Evolutionary conservation across 1,140 invertebrate genomes (phyloP).

Genomic region (Dendroctonus valens): DNA sequence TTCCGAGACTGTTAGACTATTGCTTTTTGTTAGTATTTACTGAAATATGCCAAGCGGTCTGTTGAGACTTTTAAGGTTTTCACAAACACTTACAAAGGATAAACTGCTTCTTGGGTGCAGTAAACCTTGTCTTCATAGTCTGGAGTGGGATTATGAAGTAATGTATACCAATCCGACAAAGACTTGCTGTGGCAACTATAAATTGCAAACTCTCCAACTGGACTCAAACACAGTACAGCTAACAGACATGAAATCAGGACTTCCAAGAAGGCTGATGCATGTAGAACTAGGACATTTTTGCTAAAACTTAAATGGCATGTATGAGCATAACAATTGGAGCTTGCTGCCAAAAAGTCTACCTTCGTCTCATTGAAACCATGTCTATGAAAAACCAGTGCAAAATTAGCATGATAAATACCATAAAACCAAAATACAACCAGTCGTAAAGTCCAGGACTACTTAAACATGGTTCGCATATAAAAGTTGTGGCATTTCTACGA

Average conservation of each 20-base stretch:
- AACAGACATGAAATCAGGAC: slow-evolving; percentile 68
- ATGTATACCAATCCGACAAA: slow-evolving; percentile 93
- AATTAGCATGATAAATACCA: slow-evolving; percentile 80
- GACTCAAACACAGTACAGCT: slow-evolving; percentile 75
- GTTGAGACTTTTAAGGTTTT: slow-evolving; percentile 2
- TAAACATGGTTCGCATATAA: slow-evolving; percentile 74
- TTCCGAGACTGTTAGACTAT: too few relatives aligned
- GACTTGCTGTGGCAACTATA: slow-evolving; percentile 74
- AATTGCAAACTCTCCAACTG: slow-evolving; percentile 70
- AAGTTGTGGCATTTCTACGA: slow-evolving; percentile 60
- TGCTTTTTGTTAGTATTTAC: too few relatives aligned
- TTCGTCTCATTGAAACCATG: slow-evolving; percentile 71
- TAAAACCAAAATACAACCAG: slow-evolving; percentile 92
- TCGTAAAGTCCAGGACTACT: slow-evolving; percentile 83
- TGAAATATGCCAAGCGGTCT: neutral
- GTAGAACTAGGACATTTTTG: slow-evolving; percentile 68
- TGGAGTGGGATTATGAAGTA: slow-evolving; percentile 90
- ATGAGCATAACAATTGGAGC: neutral
- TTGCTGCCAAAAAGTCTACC: slow-evolving; percentile 51
- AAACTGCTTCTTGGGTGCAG: slow-evolving; percentile 96
- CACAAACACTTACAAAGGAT: slow-evolving; percentile 79
- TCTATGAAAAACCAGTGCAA: slow-evolving; percentile 93
- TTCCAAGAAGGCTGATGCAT: slow-evolving; percentile 80
- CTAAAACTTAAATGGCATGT: slow-evolving; percentile 61
- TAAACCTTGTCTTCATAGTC: slow-evolving; percentile 86